Evolutionary conservation across 2,888 invertebrate genomes (phyloP), one percentile per base, ranked within the genome.

Genomic region (Quadriops clusia): DNA sequence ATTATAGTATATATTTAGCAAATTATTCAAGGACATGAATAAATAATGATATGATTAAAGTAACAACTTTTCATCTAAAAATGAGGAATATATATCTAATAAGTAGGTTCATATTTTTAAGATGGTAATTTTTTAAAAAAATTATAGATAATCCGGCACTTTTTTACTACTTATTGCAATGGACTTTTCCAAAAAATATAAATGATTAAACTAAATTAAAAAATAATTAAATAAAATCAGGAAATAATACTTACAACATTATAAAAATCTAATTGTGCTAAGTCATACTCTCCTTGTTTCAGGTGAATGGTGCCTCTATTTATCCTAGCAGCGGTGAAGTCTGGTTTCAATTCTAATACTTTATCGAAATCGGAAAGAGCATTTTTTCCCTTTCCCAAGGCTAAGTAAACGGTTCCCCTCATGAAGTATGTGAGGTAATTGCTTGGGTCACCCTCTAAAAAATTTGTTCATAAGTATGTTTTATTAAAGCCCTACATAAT

Each of bases 401-500:
- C 97, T 54, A 97, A 72, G 63, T 89, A 95, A 1, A 94, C 91
- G 1, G 95, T 94, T 23, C 93, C 97, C 47, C 97, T 70, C 60
- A 91, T 86, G 60, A 89, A 98, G 56, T 89, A 87, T 29, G 93
- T 93, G 59, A 97, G 72, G 63, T 95, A 98, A 64, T 97, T 95
- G 42, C 71, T 73, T 20, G 94, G 89, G 63, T 98, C 97, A 8
- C 86, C 87, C 69, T 97, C 95, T 94, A 63, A 3, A 66, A 65
- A n/a, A n/a, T n/a, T n/a, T n/a, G n/a, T n/a, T n/a, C n/a, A n/a
- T n/a, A n/a, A n/a, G n/a, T n/a, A n/a, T n/a, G n/a, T n/a, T n/a
- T n/a, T n/a, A n/a, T n/a, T n/a, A n/a, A n/a, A n/a, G n/a, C n/a
- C n/a, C n/a, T n/a, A n/a, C n/a, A n/a, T n/a, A n/a, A n/a, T n/a